Percentiles rank a stretch among this genome's conserved stretches.
Conservation (phyloP, 2,888 invertebrate genomes). For the Archips crataeganus region DNA sequence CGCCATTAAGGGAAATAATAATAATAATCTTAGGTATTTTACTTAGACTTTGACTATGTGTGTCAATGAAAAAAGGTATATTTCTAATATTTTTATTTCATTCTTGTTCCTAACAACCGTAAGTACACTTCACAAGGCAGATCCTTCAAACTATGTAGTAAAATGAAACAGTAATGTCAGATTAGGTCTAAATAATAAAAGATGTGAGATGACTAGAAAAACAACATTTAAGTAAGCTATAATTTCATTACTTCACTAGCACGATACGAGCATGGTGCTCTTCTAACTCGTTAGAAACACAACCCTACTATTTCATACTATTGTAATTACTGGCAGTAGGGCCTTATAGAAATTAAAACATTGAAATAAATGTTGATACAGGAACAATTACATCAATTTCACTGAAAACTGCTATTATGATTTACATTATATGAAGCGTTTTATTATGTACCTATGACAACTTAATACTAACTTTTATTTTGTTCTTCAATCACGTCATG, state of each 20-base stretch:
- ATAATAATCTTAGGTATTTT: too few species aligned
- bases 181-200: constrained; percentile 33
- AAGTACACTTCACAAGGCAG: constrained; percentile 16
- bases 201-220: constrained; percentile 65
- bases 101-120: neutral
- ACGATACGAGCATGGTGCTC: too few species aligned
- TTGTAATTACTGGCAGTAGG: too few species aligned
- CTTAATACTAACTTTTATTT: neutral
- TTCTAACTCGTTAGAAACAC: too few species aligned
- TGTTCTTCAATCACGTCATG: constrained; percentile 20
- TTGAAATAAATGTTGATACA: too few species aligned
- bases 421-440: too few species aligned
- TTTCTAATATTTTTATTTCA: neutral
- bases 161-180: neutral
- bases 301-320: too few species aligned
- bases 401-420: constrained; percentile 14
- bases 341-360: constrained; percentile 6
- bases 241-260: too few species aligned
- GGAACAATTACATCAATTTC: neutral
- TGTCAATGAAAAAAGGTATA: neutral
- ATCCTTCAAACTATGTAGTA: constrained; percentile 15
- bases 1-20: too few species aligned
- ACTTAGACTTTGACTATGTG: too few species aligned
- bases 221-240: constrained; percentile 39
- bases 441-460: too few species aligned